These are phyloP conservation scores for Eupithecia exiguata DNA, from an alignment of 2,888 invertebrate genomes.

Conservation along the genomic window DNA sequence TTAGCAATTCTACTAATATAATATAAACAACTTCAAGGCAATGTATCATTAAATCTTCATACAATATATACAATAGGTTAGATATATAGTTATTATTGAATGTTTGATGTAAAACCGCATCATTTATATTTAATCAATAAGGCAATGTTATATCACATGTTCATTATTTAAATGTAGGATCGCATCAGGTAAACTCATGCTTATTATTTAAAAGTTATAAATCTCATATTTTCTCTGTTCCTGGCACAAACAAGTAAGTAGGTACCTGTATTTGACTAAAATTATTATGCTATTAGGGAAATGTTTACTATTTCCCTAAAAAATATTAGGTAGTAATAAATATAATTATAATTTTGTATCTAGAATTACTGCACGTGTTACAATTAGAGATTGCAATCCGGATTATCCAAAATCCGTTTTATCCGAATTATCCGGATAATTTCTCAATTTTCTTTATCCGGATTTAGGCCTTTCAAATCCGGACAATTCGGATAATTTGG, in stretches of 20 bases:
- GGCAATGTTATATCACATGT: conserved; percentile 78
- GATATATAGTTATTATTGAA: conserved; percentile 9
- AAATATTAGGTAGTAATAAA: conserved; percentile 21
- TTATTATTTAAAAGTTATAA: not conserved
- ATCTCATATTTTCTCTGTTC: conserved; percentile 9
- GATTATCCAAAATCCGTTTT: no score
- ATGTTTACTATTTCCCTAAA: conserved; percentile 47
- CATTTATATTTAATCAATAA: conserved; percentile 49
- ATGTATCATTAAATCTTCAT: conserved; percentile 14
- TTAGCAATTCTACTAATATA: conserved; percentile 58
- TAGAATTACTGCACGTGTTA: not conserved
- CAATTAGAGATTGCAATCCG: no score
- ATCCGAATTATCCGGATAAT: no score
- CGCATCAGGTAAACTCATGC: not conserved
- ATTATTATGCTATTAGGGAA: conserved; percentile 68
- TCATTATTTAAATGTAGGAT: conserved; percentile 45
- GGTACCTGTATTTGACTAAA: conserved; percentile 78
- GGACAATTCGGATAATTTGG: no score
- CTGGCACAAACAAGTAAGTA: conserved; percentile 56
- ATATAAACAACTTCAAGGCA: conserved; percentile 21
- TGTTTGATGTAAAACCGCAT: conserved; percentile 24
- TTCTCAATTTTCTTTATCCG: no score
- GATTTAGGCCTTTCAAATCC: no score
- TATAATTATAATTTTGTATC: conserved; percentile 11
- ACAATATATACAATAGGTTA: not conserved